phyloP scores from a whole-genome alignment of 2,888 invertebrate genomes.

The Nudaria mundana region DNA sequence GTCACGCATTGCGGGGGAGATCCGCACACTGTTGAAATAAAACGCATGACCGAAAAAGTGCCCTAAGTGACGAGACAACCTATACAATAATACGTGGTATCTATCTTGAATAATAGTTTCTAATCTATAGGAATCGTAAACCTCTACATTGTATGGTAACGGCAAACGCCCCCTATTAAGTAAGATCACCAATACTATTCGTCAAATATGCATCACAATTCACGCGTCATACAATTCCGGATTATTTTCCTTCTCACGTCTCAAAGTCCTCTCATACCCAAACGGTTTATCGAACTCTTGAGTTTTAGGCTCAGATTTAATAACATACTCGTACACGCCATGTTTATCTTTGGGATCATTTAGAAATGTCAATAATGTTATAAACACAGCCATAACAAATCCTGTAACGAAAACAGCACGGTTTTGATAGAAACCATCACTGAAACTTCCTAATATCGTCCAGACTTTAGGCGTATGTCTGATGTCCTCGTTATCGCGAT shows the following conservation, averaged over 20 bases:
- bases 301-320: slow-evolving; percentile 18
- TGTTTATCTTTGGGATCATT: slow-evolving; percentile 41
- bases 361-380: slow-evolving; percentile 21
- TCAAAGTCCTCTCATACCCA: slow-evolving; percentile 54
- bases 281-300: slow-evolving; percentile 44
- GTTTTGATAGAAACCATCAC: slow-evolving; percentile 50
- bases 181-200: no score
- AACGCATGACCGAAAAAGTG: no score
- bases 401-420: slow-evolving; percentile 48
- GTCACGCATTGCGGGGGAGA: no score
- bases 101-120: no score
- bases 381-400: slow-evolving; percentile 42
- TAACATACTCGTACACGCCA: slow-evolving; percentile 33
- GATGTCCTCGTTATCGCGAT: slow-evolving; percentile 51
- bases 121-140: no score
- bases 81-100: no score
- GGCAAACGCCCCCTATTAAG: no score
- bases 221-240: slow-evolving; percentile 66
- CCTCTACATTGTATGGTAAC: no score
- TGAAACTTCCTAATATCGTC: slow-evolving; percentile 57
- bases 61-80: no score
- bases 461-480: slow-evolving; percentile 42
- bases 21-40: no score
- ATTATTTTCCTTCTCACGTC: slow-evolving; percentile 44
- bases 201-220: no score